These are phyloP conservation scores for Petrocephalus zakoni DNA, from an alignment of 2,113 vertebrate species.

Conservation along the genomic window DNA sequence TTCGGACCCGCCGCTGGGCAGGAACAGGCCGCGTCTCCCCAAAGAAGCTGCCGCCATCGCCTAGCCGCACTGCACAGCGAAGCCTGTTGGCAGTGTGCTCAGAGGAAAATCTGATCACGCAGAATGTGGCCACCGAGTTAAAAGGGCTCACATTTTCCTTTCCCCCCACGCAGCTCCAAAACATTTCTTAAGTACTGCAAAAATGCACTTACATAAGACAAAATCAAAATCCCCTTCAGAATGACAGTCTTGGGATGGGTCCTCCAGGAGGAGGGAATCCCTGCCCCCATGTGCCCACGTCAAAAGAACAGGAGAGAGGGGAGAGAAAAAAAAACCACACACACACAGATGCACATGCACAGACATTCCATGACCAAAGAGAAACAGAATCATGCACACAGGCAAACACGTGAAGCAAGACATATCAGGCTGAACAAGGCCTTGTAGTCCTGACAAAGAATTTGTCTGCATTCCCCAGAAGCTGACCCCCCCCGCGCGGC, in stretches of 20 bases:
- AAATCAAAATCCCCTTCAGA: neutral
- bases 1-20: neutral
- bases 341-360: neutral
- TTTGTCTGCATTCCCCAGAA: constrained; percentile 46
- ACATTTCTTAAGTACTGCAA: neutral
- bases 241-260: neutral
- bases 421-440: neutral
- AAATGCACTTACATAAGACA: neutral
- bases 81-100: neutral
- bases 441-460: constrained; percentile 32
- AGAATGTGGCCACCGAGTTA: constrained; percentile 28
- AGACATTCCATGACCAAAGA: neutral
- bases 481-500: neutral
- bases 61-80: neutral
- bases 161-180: neutral
- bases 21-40: neutral
- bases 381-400: neutral
- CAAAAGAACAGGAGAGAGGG: neutral
- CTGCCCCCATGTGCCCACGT: neutral
- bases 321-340: too few species aligned
- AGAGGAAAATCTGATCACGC: constrained; percentile 39
- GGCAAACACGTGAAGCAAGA: neutral
- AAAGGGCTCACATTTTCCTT: neutral
- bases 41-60: neutral
- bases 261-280: neutral